Conservation (phyloP, 2,888 invertebrate species). For the Tachina fera region DNA sequence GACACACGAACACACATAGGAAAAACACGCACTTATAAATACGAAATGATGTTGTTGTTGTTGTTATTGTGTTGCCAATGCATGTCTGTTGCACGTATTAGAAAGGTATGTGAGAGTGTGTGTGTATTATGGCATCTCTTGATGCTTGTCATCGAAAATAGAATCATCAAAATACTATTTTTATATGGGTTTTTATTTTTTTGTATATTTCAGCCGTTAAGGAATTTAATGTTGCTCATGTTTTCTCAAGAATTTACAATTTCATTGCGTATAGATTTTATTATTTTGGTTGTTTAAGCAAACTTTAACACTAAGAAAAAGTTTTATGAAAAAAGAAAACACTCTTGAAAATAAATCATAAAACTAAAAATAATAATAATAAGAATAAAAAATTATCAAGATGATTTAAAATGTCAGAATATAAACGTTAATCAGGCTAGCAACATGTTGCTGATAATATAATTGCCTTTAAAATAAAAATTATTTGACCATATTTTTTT, state of each 20-base stretch:
- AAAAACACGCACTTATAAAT: constrained; percentile 27
- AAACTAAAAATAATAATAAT: background rate
- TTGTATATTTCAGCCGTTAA: constrained; percentile 60
- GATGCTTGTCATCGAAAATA: constrained; percentile 70
- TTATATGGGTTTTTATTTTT: constrained; percentile 50
- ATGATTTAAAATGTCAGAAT: constrained; percentile 28
- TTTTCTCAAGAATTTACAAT: constrained; percentile 46
- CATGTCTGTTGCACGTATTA: constrained; percentile 3
- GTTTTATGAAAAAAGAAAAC: constrained; percentile 1
- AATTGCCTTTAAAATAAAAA: background rate
- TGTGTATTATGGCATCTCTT: constrained; percentile 42
- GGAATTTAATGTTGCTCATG: constrained; percentile 65
- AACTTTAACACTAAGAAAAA: constrained; percentile 9
- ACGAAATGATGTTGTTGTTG: constrained; percentile 32
- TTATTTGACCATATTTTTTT: background rate
- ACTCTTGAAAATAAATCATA: constrained; percentile 41
- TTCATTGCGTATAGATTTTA: constrained; percentile 43
- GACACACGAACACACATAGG: constrained; percentile 7
- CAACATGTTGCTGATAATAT: constrained; percentile 23
- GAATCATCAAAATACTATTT: constrained; percentile 71
- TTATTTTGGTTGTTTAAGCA: constrained; percentile 35
- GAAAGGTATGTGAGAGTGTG: background rate
- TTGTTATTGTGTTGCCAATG: constrained; percentile 44
- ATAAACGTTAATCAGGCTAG: background rate
- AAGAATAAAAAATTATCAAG: constrained; percentile 14